Percentiles rank a stretch among this genome's conserved stretches.
phyloP scores from a whole-genome alignment of 2,888 invertebrate genomes.

The Barypeithes pellucidus region DNA sequence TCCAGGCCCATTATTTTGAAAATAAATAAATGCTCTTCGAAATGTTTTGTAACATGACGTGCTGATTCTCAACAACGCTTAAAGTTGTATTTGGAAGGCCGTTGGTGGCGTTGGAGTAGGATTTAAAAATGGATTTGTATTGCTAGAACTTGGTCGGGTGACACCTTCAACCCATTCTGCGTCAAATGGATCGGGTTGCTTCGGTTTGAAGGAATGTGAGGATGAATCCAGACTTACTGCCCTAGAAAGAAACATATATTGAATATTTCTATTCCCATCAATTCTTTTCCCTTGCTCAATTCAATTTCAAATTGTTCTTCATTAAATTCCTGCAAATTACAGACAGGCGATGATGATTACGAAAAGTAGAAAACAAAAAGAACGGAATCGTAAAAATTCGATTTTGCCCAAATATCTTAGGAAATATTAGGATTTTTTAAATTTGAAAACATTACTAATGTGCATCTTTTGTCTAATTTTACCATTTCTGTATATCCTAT shows the following conservation, averaged over 20 bases:
- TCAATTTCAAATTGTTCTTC: too few relatives aligned
- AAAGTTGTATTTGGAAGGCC: slow-evolving; percentile 77
- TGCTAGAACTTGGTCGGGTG: slow-evolving; percentile 72
- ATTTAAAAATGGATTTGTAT: slow-evolving; percentile 77
- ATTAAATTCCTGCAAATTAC: too few relatives aligned
- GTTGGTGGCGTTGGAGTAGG: slow-evolving; percentile 72
- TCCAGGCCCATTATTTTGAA: background rate
- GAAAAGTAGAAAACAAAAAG: too few relatives aligned
- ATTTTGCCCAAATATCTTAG: too few relatives aligned
- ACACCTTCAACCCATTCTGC: slow-evolving; percentile 86
- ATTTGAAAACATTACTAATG: too few relatives aligned
- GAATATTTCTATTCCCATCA: too few relatives aligned
- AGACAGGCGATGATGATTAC: too few relatives aligned
- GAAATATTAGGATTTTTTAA: too few relatives aligned
- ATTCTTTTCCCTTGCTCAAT: too few relatives aligned
- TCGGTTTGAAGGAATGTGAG: slow-evolving; percentile 60
- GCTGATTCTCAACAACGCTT: slow-evolving; percentile 60
- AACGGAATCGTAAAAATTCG: too few relatives aligned
- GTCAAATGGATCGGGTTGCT: slow-evolving; percentile 82
- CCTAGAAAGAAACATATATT: slow-evolving; percentile 46
- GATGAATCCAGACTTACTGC: slow-evolving; percentile 75
- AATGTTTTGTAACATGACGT: background rate
- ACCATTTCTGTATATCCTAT: too few relatives aligned
- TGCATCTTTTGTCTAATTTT: too few relatives aligned
- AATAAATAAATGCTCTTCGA: background rate